These are phyloP conservation scores for Sarcophaga bullata DNA, from an alignment of 1,140 invertebrate species.

Conservation along the genomic window DNA sequence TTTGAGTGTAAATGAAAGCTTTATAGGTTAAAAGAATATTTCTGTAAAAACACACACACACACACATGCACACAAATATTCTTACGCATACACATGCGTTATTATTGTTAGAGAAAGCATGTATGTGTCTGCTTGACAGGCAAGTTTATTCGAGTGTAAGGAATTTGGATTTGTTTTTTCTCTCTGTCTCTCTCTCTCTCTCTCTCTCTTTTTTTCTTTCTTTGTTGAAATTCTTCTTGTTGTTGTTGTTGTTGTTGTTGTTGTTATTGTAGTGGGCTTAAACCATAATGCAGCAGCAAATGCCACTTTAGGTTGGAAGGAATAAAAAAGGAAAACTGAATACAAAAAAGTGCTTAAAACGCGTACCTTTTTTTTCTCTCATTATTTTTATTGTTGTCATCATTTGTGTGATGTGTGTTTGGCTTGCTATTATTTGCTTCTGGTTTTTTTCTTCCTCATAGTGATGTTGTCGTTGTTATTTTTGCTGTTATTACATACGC, in stretches of 20 bases:
- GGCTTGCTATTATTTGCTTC: no score
- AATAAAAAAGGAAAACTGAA: no score
- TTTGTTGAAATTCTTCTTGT: neutral
- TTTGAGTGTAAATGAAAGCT: slow-evolving; percentile 32
- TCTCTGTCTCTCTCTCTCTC: no score
- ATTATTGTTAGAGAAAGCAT: neutral
- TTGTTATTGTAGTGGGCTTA: neutral
- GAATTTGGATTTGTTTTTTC: neutral
- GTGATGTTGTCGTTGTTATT: no score
- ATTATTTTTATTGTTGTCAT: slow-evolving; percentile 19
- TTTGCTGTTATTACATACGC: neutral
- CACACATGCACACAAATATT: no score
- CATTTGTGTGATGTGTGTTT: no score
- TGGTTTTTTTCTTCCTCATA: neutral
- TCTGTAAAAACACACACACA: no score
- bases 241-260: neutral
- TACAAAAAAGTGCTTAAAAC: neutral
- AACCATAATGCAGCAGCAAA: slow-evolving; percentile 15
- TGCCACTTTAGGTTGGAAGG: neutral
- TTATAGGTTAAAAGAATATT: neutral
- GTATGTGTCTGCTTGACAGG: neutral
- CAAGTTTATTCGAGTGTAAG: neutral
- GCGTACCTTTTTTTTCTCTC: neutral
- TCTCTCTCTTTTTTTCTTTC: no score
- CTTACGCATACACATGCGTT: neutral